Conservation (phyloP, 92 coral and sea anemone genomes). For the Pocillopora meandrina region DNA sequence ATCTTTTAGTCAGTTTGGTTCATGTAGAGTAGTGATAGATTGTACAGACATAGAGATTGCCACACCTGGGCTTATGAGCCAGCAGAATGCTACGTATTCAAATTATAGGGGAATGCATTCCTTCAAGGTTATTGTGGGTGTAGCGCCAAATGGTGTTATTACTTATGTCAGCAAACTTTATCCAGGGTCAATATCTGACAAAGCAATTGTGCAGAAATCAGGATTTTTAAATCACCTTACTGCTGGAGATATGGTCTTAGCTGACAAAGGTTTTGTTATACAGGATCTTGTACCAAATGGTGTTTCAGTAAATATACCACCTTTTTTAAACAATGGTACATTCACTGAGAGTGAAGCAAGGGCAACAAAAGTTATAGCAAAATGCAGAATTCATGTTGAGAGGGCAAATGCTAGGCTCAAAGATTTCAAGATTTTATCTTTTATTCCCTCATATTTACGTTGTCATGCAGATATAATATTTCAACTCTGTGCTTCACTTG, state of each 20-base stretch:
- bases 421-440: constrained; percentile 25
- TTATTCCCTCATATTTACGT: constrained; percentile 27
- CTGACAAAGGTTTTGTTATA: no score
- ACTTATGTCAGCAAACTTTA: constrained; percentile 61
- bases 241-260: no score
- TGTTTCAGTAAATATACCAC: no score
- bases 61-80: constrained; percentile 35
- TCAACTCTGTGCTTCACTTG: constrained; percentile 31
- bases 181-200: constrained; percentile 41
- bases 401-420: neutral
- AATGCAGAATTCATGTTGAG: neutral
- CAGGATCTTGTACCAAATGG: no score
- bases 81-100: constrained; percentile 56
- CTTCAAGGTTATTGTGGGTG: constrained; percentile 59
- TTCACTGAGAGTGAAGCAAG: no score
- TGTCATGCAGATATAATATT: constrained; percentile 27
- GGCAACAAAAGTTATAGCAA: neutral
- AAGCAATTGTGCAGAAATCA: no score
- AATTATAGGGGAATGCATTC: constrained; percentile 55
- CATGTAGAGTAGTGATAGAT: no score
- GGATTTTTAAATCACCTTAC: no score
- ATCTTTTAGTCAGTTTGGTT: no score
- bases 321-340: no score
- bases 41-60: no score
- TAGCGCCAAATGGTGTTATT: constrained; percentile 70